Evolutionary conservation across 1,140 invertebrate genomes (phyloP), one percentile per base, ranked within the genome.

Genomic region (Monomorium pharaonis): DNA sequence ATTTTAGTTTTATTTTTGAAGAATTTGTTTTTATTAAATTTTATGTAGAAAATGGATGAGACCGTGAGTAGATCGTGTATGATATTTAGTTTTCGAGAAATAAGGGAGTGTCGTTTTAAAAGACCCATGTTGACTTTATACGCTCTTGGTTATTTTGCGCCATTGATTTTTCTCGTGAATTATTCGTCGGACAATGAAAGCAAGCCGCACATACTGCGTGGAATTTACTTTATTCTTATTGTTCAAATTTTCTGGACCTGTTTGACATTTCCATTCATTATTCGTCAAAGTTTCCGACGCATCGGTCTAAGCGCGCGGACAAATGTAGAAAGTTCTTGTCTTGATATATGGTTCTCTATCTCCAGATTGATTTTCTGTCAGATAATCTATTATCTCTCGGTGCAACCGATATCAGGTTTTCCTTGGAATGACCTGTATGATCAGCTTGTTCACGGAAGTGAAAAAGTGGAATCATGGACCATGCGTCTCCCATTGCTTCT

Each of bases 311-410:
- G 42, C 12, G 21, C 60, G 27, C 21, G 63, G 14, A 56, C 21
- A 58, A 83, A 58, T 70, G 30, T 30, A 21, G 24, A n/a, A n/a
- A 72, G 27, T 44, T 83, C n/a, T 83, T 58, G 2, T 14, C 7
- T 7, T 49, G 77, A 70, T 21, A 58, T 56, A 56, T 44, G 49
- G 37, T 58, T 72, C 37, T 58, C 33, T 24, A 27, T 51, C 2
- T 54, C 69, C 12, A 51, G 58, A 74, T 49, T 14, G 67, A 37
- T 51, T 74, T 83, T 47, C 67, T n/a, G 54, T 74, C 44, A 83
- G 67, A 74, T 74, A 83, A 83, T 83, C 65, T 58, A 74, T 83
- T 83, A 60, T 74, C 51, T 65, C 72, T 37, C 62, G 30, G 18
- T 37, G 21, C 67, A 21, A 18, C 14, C 16, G 14, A 69, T 54